phyloP scores from a whole-genome alignment of 2,888 invertebrate genomes.

The Agonum fuliginosum region DNA sequence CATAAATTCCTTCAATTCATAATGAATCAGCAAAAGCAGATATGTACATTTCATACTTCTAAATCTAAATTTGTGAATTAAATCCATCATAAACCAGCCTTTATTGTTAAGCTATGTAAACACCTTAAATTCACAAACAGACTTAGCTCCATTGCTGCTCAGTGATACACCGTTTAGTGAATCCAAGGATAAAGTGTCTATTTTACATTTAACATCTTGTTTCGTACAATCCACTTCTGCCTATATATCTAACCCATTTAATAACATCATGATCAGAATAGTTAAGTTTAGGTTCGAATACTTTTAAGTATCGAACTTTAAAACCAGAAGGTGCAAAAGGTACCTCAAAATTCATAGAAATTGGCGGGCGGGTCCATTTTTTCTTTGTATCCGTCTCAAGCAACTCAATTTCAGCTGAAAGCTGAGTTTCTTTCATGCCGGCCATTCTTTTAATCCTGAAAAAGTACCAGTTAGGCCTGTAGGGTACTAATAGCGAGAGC shows the following conservation, averaged over 20 bases:
- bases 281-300: constrained; percentile 99
- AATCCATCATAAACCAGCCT: too few species aligned
- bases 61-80: too few species aligned
- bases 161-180: neutral
- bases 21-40: too few species aligned
- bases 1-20: too few species aligned
- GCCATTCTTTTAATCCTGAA: constrained; percentile 92
- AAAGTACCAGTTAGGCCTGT: too few species aligned
- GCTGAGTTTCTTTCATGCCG: constrained; percentile 99
- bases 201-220: constrained; percentile 88
- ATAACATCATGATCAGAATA: constrained; percentile 99
- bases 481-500: constrained; percentile 27
- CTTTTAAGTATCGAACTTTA: constrained; percentile 99
- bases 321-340: constrained; percentile 99
- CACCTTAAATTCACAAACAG: too few species aligned
- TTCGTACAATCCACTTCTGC: constrained; percentile 98
- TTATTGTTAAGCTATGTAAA: neutral
- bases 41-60: too few species aligned
- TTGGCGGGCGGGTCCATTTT: constrained; percentile 99
- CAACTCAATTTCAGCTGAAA: constrained; percentile 99
- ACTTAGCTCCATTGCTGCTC: constrained; percentile 21
- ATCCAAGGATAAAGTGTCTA: neutral
- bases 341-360: constrained; percentile 99
- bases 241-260: constrained; percentile 99
- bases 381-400: constrained; percentile 99